These are phyloP conservation scores for Bombyx mori DNA, from an alignment of 1,140 invertebrate genomes.

Conservation along the genomic window ASM3026992v2 NC_085112.1:4344501-4345000, in stretches of 20 bases:
- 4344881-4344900: slow-evolving; percentile 9
- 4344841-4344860: slow-evolving; percentile 14
- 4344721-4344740: slow-evolving; percentile 6
- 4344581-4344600: no score
- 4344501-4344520: no score
- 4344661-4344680: slow-evolving; percentile 4
- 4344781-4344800: slow-evolving; percentile 8
- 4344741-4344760: slow-evolving; percentile 5
- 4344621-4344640: no score
- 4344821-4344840: slow-evolving; percentile 9
- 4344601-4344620: no score
- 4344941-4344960: no score
- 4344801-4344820: slow-evolving; percentile 13
- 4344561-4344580: no score
- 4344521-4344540: no score
- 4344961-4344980: no score
- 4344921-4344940: no score
- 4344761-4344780: slow-evolving; percentile 3
- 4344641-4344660: no score
- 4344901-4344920: background rate
- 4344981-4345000: no score
- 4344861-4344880: slow-evolving; percentile 7
- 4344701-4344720: slow-evolving; percentile 26
- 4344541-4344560: no score
- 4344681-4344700: slow-evolving; percentile 26